These are phyloP conservation scores for Chymomyza caudatula DNA, from an alignment of 2,888 invertebrate genomes.

Conservation along the genomic window DNA sequence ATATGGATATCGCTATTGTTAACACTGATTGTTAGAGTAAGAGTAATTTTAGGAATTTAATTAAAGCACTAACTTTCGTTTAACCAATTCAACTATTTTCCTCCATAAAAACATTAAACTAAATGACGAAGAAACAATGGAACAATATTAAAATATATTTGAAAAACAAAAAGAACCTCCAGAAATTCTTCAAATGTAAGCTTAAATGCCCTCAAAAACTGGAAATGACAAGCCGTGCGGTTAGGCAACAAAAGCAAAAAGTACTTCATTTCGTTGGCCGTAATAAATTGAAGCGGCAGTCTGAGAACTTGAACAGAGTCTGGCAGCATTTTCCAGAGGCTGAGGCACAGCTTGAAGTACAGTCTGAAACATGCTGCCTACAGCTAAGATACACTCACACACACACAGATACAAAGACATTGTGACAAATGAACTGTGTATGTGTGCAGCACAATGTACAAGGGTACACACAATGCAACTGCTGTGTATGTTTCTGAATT, in stretches of 20 bases:
- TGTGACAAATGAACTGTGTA: neutral
- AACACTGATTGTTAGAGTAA: too few relatives aligned
- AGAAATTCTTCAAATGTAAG: neutral
- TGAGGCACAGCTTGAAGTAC: conserved; percentile 35
- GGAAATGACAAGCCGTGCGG: conserved; percentile 21
- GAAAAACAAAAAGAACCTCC: too few relatives aligned
- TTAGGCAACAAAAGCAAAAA: conserved; percentile 48
- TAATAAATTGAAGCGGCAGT: conserved; percentile 62
- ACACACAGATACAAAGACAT: neutral
- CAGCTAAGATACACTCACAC: conserved; percentile 11
- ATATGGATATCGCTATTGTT: too few relatives aligned
- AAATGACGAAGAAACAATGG: too few relatives aligned
- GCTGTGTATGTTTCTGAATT: conserved; percentile 1
- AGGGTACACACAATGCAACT: too few relatives aligned
- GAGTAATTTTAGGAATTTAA: too few relatives aligned
- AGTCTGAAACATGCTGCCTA: conserved; percentile 58
- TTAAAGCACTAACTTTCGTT: too few relatives aligned
- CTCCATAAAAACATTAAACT: too few relatives aligned
- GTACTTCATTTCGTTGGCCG: conserved; percentile 62
- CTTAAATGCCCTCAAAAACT: too few relatives aligned
- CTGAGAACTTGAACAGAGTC: neutral
- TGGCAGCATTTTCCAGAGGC: neutral
- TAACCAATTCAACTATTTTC: too few relatives aligned
- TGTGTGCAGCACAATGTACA: neutral
- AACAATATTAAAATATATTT: too few relatives aligned